These are phyloP conservation scores for Ormyrus rosae DNA, from an alignment of 2,888 invertebrate genomes.

Conservation along the genomic window DNA sequence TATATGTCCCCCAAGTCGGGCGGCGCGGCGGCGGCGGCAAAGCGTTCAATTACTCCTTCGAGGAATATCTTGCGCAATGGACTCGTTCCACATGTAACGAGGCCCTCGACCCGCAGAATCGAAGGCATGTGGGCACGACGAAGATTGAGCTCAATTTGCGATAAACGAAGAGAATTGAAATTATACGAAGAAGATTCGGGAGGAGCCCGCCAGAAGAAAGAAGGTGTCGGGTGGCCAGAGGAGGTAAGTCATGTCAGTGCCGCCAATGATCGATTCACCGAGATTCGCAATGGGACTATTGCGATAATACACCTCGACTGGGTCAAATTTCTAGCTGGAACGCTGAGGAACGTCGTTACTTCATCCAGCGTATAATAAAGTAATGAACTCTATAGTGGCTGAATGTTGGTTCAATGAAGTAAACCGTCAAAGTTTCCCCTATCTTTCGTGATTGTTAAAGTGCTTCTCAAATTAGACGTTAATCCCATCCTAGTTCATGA, in stretches of 20 bases:
- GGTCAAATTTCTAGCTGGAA: no score
- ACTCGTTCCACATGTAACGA: not conserved
- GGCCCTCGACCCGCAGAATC: conserved; percentile 16
- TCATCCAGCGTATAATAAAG: no score
- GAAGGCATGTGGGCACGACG: conserved; percentile 22
- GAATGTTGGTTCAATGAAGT: no score
- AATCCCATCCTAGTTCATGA: no score
- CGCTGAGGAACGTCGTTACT: no score
- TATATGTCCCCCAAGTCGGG: not conserved
- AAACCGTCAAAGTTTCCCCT: no score
- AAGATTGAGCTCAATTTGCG: conserved; percentile 54
- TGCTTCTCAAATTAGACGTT: no score
- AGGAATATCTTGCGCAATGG: conserved; percentile 47
- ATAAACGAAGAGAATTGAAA: conserved; percentile 54
- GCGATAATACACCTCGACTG: no score
- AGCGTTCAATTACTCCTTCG: conserved; percentile 49
- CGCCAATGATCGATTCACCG: conserved; percentile 63
- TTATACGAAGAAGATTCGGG: conserved; percentile 34
- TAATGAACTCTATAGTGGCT: no score
- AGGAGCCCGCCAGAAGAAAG: no score
- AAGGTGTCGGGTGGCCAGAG: not conserved
- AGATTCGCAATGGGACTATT: conserved; percentile 58
- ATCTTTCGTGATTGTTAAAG: no score
- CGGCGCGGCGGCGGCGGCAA: no score
- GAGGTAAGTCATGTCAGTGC: conserved; percentile 31